These are phyloP conservation scores for Atta texana DNA, from an alignment of 1,140 invertebrate genomes.

Conservation along the genomic window DNA sequence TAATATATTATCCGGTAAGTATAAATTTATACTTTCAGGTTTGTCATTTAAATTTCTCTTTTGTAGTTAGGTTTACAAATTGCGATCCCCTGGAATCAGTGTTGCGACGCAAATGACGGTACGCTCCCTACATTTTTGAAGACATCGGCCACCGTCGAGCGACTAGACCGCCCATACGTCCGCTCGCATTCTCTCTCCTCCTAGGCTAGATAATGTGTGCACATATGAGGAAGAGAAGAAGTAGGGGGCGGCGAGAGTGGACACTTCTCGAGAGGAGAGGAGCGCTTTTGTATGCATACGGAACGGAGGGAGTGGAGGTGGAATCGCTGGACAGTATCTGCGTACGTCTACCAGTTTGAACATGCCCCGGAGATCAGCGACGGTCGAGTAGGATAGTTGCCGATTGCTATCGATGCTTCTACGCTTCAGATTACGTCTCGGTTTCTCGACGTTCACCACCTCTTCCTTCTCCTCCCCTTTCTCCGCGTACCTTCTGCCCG, in stretches of 20 bases:
- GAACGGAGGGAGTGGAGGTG: conserved; percentile 52
- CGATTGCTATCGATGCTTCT: conserved; percentile 78
- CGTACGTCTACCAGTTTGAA: conserved; percentile 54
- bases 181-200: conserved; percentile 77
- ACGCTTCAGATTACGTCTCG: conserved; percentile 79
- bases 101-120: conserved; percentile 72
- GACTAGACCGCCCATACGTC: conserved; percentile 80
- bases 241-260: conserved; percentile 64
- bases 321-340: conserved; percentile 61
- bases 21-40: background rate
- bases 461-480: conserved; percentile 64
- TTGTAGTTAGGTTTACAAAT: background rate
- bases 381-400: conserved; percentile 62
- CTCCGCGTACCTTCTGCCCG: conserved; percentile 27
- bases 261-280: conserved; percentile 31
- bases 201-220: conserved; percentile 65
- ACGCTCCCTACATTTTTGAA: conserved; percentile 83
- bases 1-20: no score
- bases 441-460: conserved; percentile 77
- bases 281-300: conserved; percentile 13
- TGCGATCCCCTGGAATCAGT: conserved; percentile 8
- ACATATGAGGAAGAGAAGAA: conserved; percentile 65
- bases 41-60: background rate
- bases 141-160: conserved; percentile 74
- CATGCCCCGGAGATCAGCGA: conserved; percentile 65